Evolutionary conservation across 2,113 vertebrate genomes (phyloP).

Genomic region (Pygoscelis antarcticus): DNA sequence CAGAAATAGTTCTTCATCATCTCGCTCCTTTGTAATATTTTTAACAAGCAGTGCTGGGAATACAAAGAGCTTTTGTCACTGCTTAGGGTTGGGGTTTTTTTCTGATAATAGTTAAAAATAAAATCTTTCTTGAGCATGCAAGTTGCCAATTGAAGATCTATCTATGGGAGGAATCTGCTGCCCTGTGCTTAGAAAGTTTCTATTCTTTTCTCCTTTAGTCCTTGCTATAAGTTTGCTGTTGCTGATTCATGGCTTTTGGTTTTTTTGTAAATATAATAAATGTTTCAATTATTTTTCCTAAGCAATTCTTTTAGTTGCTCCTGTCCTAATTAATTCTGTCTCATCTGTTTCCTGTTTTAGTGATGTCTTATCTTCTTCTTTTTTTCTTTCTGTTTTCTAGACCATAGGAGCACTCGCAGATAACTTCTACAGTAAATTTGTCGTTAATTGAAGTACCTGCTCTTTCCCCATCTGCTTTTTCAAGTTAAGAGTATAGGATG

Average conservation of each 20-base stretch:
- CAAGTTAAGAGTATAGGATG: neutral
- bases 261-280: neutral
- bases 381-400: neutral
- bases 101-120: neutral
- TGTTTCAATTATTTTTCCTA: neutral
- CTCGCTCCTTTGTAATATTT: neutral
- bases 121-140: neutral
- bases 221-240: neutral
- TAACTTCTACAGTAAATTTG: neutral
- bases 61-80: neutral
- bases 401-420: neutral
- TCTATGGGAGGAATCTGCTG: neutral
- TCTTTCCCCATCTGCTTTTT: neutral
- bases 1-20: neutral
- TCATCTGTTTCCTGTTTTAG: neutral
- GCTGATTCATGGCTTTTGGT: neutral
- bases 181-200: neutral
- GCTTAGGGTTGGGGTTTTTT: accelerated
- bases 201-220: neutral
- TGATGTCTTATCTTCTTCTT: neutral
- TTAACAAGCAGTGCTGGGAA: neutral
- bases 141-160: accelerated
- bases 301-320: neutral
- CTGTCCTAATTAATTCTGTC: neutral
- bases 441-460: neutral